Base-by-base conservation (phyloP, 2,888 invertebrate genomes). In the Pteria penguin region DNA sequence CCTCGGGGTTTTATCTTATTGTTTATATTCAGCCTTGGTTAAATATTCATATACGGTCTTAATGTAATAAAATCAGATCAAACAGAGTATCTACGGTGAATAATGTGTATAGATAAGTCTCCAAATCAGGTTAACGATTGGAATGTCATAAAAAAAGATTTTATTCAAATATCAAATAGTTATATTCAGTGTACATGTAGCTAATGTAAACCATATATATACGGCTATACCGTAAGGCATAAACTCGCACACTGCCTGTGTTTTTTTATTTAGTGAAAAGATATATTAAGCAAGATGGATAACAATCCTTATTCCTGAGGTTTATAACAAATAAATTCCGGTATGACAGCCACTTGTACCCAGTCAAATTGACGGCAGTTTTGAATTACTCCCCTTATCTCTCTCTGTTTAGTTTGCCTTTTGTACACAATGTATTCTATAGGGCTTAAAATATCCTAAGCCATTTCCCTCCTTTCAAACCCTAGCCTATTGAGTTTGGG, bases 351-450 rank as follows among this genome's bases (percentile, higher is more conserved):
- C 32, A 22, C 63, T 63, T 54, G 26, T 65, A 65, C n/a, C 33
- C 26, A 65, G 63, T 32, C 68, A 54, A 4, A 31, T 63, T 55
- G 63, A 29, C 57, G 57, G 45, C 72, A 55, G 57, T 11, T 18
- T 33, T 65, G 72, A 72, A 72, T 72, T 72, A 65, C 57, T 33
- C 29, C 36, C 45, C 72, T 72, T 72, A 72, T 72, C 72, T 31
- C 62, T 52, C 32, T 33, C 33, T 65, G 58, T 72, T 72, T 65
- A 57, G 72, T 72, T 68, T 68, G 55, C 57, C 57, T 52, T 68
- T 68, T 31, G 68, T 68, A 68, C 57, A 68, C 68, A 68, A 57
- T 24, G 24, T 57, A 68, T 55, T 68, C 31, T 55, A 57, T 29
- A 68, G 32, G 68, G 57, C 45, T 68, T 33, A 68, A 68, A 68